Percentiles rank a stretch among this genome's conserved stretches.
Evolutionary conservation across 1,140 invertebrate species (phyloP).

Genomic region (Zaprionus camerounensis): DNA sequence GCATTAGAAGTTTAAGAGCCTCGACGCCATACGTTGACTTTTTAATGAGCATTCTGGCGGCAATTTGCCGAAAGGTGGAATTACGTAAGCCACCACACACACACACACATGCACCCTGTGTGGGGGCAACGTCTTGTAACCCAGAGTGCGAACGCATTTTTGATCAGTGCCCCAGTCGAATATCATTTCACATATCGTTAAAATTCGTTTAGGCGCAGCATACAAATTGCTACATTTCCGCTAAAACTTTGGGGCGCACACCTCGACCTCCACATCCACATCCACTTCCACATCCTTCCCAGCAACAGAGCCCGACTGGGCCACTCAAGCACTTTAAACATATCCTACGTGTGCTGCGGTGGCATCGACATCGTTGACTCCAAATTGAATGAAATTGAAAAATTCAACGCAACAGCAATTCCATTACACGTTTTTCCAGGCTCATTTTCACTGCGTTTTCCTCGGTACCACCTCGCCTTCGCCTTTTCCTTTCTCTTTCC

Average conservation of each 20-base stretch:
- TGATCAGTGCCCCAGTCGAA: conserved; percentile 73
- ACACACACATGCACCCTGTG: conserved; percentile 11
- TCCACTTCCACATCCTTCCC: neutral
- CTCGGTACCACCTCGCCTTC: neutral
- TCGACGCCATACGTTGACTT: conserved; percentile 69
- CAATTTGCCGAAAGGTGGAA: conserved; percentile 76
- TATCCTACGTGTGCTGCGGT: conserved; percentile 69
- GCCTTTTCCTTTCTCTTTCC: neutral
- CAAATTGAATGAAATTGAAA: conserved; percentile 83
- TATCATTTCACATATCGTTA: conserved; percentile 83
- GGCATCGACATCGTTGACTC: conserved; percentile 58
- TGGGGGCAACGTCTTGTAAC: conserved; percentile 32
- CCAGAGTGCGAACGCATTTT: conserved; percentile 57
- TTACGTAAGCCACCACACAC: conserved; percentile 33
- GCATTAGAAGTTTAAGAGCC: conserved; percentile 65
- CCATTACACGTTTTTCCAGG: conserved; percentile 75
- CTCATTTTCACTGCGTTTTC: conserved; percentile 76
- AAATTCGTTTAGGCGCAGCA: conserved; percentile 82
- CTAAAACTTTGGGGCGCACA: conserved; percentile 61
- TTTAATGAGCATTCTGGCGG: conserved; percentile 73
- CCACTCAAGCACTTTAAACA: conserved; percentile 61
- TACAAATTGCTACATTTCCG: conserved; percentile 83
- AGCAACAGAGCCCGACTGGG: neutral
- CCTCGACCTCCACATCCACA: conserved; percentile 1
- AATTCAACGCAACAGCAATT: conserved; percentile 81